These are phyloP conservation scores for Argyra leucocephala DNA, from an alignment of 2,888 invertebrate genomes.

Conservation along the genomic window DNA sequence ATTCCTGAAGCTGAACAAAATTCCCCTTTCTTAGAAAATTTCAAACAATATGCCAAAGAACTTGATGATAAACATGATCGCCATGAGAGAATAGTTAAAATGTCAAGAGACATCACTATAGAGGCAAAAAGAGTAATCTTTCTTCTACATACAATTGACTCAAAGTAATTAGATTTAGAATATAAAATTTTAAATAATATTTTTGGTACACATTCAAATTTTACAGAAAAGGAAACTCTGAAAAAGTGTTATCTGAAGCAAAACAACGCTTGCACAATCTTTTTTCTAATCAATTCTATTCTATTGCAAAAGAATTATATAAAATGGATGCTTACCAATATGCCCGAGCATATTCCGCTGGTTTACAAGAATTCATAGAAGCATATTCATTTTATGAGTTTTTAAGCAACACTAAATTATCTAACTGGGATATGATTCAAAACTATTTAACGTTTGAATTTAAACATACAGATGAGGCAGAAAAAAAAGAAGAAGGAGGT, in stretches of 20 bases:
- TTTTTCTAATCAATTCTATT: slow-evolving; percentile 46
- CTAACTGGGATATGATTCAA: slow-evolving; percentile 52
- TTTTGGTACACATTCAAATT: slow-evolving; percentile 16
- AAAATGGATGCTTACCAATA: slow-evolving; percentile 62
- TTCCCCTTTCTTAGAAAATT: slow-evolving; percentile 30
- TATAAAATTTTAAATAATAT: too few relatives aligned
- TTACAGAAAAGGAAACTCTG: slow-evolving; percentile 49
- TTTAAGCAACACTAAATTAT: slow-evolving; percentile 51
- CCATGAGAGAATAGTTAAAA: slow-evolving; percentile 71
- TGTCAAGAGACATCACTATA: slow-evolving; percentile 74
- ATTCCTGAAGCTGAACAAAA: not conserved
- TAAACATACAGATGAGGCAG: slow-evolving; percentile 11
- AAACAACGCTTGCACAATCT: slow-evolving; percentile 57
- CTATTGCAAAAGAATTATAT: slow-evolving; percentile 65
- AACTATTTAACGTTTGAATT: slow-evolving; percentile 46
- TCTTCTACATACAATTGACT: slow-evolving; percentile 62
- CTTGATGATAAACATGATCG: slow-evolving; percentile 73
- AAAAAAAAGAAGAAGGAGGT: slow-evolving; percentile 16
- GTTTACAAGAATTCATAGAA: slow-evolving; percentile 73
- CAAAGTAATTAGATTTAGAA: slow-evolving; percentile 21
- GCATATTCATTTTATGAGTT: slow-evolving; percentile 70
- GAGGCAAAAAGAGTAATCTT: slow-evolving; percentile 87
- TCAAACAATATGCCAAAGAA: slow-evolving; percentile 47
- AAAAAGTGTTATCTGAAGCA: slow-evolving; percentile 53
- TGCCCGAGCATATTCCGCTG: slow-evolving; percentile 55